Evolutionary conservation across 2,113 vertebrate genomes (phyloP), one percentile per base, ranked within the genome.

Genomic region (Pteruthius melanotis): DNA sequence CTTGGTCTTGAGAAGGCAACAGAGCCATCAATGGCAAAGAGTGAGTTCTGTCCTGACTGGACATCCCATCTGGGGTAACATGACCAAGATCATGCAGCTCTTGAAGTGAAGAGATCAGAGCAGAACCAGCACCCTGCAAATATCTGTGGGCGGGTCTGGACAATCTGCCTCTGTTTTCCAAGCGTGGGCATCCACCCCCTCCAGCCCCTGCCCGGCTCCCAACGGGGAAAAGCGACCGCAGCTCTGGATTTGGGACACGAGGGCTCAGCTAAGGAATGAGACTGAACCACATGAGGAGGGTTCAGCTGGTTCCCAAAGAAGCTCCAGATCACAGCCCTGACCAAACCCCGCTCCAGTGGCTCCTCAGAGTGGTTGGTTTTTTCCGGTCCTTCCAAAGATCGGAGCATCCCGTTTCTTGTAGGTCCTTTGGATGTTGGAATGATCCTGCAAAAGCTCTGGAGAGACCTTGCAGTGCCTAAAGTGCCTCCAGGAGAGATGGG

Each of bases 161-260:
- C 94, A 97, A 93, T 83, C 52, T 11, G 23, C 16, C 94, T 90
- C 95, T 95, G 95, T 94, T 21, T 18, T 37, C 92, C 19, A 23
- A 26, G 17, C 37, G 9, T 1, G 3, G 56, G 6, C 76, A 54
- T 4, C 54, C 81, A 68, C 7, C 61, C 93, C 76, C 86, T 80
- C 24, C 64, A 83, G 86, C 90, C 83, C 71, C 57, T 14, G 45
- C 39, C 24, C 74, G 28, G 64, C 54, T 33, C 66, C 5, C 33
- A 18, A 0, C 14, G 39, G 72, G 44, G 59, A 75, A 26, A 11
- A 45, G 45, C 0, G 1, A 20, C 39, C 4, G 1, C 53, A 61
- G 63, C 37, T 42, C 53, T 5, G 42, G 31, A 35, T 87, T 47
- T 31, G 30, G 16, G 17, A 39, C 9, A 2, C 0, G 7, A 74